Percentiles rank a stretch among this genome's conserved stretches.
These are phyloP conservation scores for Phthorimaea operculella DNA, from an alignment of 1,140 invertebrate genomes.

Conservation along the genomic window DNA sequence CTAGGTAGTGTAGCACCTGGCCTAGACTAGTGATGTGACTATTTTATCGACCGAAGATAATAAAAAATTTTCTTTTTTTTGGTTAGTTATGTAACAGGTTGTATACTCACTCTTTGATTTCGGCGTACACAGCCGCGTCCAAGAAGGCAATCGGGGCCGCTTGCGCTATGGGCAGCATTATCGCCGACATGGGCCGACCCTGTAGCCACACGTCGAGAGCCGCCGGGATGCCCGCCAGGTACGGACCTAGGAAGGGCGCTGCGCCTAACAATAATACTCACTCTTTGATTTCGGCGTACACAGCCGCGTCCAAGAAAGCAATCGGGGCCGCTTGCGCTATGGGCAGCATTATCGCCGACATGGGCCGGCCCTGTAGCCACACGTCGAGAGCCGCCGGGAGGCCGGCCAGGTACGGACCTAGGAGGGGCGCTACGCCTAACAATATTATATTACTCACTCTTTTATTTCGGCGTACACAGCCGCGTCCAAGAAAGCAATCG, in stretches of 20 bases:
- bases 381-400: constrained; percentile 94
- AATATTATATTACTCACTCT: constrained; percentile 74
- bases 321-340: constrained; percentile 89
- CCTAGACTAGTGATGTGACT: too few species aligned
- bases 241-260: constrained; percentile 93
- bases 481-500: constrained; percentile 91
- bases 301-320: constrained; percentile 92
- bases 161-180: constrained; percentile 85
- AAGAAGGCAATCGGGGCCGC: constrained; percentile 91
- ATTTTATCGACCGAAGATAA: too few species aligned
- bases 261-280: constrained; percentile 84
- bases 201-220: constrained; percentile 95
- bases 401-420: constrained; percentile 70
- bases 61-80: too few species aligned
- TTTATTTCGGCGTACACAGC: constrained; percentile 98
- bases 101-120: constrained; percentile 95
- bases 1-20: too few species aligned
- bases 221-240: constrained; percentile 93
- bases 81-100: too few species aligned
- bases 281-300: constrained; percentile 98
- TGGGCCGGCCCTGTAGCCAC: constrained; percentile 86
- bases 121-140: constrained; percentile 95
- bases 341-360: constrained; percentile 82
- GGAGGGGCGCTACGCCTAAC: constrained; percentile 87
- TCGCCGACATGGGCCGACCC: constrained; percentile 78